phyloP scores from a whole-genome alignment of 2,113 vertebrate species.

The Amia ocellicauda region DNA sequence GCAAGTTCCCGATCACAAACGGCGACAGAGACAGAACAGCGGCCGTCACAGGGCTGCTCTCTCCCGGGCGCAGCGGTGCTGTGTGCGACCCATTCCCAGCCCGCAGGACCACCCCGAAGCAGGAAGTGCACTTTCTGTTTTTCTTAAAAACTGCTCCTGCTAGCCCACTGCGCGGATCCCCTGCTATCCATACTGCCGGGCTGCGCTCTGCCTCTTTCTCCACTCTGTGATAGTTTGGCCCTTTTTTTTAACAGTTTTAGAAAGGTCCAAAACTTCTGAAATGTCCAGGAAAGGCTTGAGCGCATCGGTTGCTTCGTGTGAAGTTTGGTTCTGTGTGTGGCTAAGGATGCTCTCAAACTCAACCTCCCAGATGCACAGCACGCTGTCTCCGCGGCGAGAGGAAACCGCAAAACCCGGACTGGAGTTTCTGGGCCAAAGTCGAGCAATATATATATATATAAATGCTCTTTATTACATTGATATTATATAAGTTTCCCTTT shows the following conservation, averaged over 20 bases:
- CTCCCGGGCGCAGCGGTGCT: conserved; percentile 52
- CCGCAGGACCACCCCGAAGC: conserved; percentile 79
- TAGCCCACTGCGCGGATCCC: conserved; percentile 42
- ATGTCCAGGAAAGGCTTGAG: background rate
- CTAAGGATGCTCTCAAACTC: conserved; percentile 34
- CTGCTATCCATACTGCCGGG: conserved; percentile 25
- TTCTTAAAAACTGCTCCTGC: conserved; percentile 50
- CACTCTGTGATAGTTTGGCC: too few relatives aligned
- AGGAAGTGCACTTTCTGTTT: conserved; percentile 80
- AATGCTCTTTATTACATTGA: too few relatives aligned
- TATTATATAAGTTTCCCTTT: too few relatives aligned
- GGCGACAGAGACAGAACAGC: conserved; percentile 39
- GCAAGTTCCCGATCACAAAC: conserved; percentile 38
- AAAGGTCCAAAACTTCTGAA: background rate
- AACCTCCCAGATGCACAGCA: conserved; percentile 33
- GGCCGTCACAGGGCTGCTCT: conserved; percentile 62
- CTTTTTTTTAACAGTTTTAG: too few relatives aligned
- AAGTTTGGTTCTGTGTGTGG: conserved; percentile 33
- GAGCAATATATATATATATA: too few relatives aligned
- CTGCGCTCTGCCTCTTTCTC: background rate
- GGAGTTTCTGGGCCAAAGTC: conserved; percentile 14
- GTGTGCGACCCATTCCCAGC: conserved; percentile 63
- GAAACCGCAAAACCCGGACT: conserved; percentile 35
- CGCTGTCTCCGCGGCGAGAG: conserved; percentile 22
- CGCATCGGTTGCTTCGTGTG: conserved; percentile 14